These are phyloP conservation scores for Mormyrus lacerda DNA, from an alignment of 2,113 vertebrate species.

Conservation along the genomic window DNA sequence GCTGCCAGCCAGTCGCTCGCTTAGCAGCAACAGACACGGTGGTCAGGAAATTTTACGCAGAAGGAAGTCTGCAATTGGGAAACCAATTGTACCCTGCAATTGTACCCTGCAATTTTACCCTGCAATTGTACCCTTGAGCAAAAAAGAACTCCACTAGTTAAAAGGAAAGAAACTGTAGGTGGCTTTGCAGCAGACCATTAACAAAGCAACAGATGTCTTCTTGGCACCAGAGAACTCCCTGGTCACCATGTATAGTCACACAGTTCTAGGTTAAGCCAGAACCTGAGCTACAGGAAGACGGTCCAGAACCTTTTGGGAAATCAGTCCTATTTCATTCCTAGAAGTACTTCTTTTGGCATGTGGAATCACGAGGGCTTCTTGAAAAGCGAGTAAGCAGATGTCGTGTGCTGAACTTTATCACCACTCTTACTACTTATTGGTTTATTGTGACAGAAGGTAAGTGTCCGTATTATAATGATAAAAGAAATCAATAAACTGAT, in stretches of 20 bases:
- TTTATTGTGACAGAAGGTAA: background rate
- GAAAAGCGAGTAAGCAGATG: background rate
- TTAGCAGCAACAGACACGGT: background rate
- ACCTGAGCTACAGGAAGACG: background rate
- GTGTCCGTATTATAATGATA: background rate
- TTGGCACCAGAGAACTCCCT: background rate
- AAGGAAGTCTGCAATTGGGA: background rate
- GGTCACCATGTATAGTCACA: background rate
- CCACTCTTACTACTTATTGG: background rate
- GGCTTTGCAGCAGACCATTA: background rate
- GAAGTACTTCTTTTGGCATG: background rate
- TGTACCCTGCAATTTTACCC: too few species aligned
- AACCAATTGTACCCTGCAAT: too few species aligned
- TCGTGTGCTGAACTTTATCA: background rate
- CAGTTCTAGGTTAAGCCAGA: background rate
- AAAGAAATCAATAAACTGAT: background rate
- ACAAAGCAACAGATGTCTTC: background rate
- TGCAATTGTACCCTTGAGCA: background rate
- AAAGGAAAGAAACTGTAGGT: background rate
- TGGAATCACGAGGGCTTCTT: background rate
- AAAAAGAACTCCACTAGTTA: background rate
- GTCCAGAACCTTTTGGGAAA: background rate
- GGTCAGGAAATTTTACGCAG: background rate
- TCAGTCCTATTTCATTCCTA: background rate
- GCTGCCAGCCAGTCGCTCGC: background rate